Evolutionary conservation across 2,888 invertebrate genomes (phyloP), one percentile per base, ranked within the genome.

Genomic region (Parasteatoda lunata): DNA sequence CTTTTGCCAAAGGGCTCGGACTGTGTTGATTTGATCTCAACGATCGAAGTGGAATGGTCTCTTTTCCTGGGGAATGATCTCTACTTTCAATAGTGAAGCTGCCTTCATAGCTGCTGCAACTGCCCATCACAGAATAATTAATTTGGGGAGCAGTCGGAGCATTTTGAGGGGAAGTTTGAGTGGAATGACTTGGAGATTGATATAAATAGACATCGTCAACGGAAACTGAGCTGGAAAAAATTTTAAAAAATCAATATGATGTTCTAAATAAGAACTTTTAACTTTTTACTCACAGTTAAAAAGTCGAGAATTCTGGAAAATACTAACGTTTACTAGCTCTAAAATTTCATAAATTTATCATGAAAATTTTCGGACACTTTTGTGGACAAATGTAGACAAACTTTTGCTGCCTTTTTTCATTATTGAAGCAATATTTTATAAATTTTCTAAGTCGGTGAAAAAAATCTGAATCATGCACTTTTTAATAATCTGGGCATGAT

Each of bases 181-280:
- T 69, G 15, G 77, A 77, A 47, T 76, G 76, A n/a, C 54, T 68
- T 30, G 80, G 85, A 70, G 85, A 80, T 48, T 84, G 88, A 70
- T 89, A 89, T 54, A 84, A 48, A 80, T 84, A 89, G 73, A 89
- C 87, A 75, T 90, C 91, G 90, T 91, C 91, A 86, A 91, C 90
- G 59, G 91, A 91, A 69, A 90, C 88, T 64, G 90, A 90, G 88
- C 91, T 91, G 84, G 6, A 89, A 85, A 52, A 69, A 54, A 54
- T n/a, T 13, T 59, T 7, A 59, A 13, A 4, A 59, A 13, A 4
- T 9, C 13, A 30, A 1, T 30, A 30, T 30, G 0, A 30, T 30
- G 30, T 30, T 30, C 30, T 2, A 30, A 1, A 30, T 30, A 30
- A 30, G 30, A 30, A 30, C 30, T 30, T n/a, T 1, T 30, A 30